Evolutionary conservation across 2,113 vertebrate species (phyloP).

Genomic region (Oxygymnocypris stewartii): DNA sequence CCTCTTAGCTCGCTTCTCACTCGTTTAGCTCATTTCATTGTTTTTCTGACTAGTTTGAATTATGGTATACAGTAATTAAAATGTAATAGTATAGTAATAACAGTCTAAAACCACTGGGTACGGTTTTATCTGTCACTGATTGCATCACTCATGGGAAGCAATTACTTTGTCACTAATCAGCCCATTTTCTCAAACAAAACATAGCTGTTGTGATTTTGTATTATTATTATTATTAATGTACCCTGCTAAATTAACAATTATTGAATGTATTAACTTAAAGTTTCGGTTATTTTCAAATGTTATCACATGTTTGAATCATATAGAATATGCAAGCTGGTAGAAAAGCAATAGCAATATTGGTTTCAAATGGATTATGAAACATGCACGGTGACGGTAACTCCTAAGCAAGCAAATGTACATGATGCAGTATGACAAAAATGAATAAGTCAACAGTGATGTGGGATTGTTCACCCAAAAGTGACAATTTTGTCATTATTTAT

Average conservation of each 20-base stretch:
- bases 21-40: conserved; percentile 33
- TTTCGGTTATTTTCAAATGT: neutral
- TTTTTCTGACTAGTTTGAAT: conserved; percentile 30
- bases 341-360: neutral
- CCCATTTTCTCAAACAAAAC: neutral
- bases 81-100: conserved; percentile 13
- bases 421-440: neutral
- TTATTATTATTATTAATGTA: neutral
- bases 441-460: neutral
- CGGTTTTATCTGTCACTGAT: neutral
- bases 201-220: neutral
- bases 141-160: neutral
- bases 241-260: neutral
- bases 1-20: conserved; percentile 57
- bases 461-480: neutral
- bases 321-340: neutral
- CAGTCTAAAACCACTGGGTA: neutral
- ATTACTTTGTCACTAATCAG: neutral
- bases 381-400: neutral
- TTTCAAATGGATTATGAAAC: neutral
- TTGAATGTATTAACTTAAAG: neutral
- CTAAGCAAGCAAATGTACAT: neutral
- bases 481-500: neutral
- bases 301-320: neutral
- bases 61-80: conserved; percentile 37